phyloP scores from a whole-genome alignment of 1,140 invertebrate species.

The Leguminivora glycinivorella region DNA sequence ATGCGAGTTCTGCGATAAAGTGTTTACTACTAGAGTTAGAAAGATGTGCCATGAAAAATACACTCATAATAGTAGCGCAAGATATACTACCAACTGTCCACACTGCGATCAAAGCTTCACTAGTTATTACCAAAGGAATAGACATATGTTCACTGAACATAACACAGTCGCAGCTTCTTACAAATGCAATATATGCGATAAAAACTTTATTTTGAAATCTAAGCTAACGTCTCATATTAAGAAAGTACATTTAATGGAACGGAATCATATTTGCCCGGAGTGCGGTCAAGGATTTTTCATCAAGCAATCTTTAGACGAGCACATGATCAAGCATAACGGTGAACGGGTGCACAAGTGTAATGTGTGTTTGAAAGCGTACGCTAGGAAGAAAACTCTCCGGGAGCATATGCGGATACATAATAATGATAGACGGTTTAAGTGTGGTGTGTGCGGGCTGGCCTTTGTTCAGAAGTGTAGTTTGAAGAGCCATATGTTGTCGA shows the following conservation, averaged over 20 bases:
- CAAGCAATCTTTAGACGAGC: constrained; percentile 60
- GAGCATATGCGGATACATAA: constrained; percentile 77
- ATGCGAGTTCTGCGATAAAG: constrained; percentile 72
- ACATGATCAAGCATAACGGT: constrained; percentile 67
- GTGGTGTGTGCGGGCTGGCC: constrained; percentile 66
- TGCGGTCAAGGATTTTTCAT: constrained; percentile 66
- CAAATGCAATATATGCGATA: constrained; percentile 70
- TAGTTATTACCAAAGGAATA: constrained; percentile 65
- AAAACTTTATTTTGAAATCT: constrained; percentile 60
- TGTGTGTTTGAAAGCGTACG: constrained; percentile 75
- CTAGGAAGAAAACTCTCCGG: constrained; percentile 76
- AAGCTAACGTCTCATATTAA: constrained; percentile 67
- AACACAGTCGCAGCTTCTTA: constrained; percentile 50
- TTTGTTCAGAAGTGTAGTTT: constrained; percentile 68
- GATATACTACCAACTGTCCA: constrained; percentile 64
- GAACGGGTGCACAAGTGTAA: constrained; percentile 62
- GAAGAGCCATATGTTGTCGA: constrained; percentile 65
- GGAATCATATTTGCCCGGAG: constrained; percentile 60
- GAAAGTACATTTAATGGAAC: constrained; percentile 66
- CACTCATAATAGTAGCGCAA: constrained; percentile 54
- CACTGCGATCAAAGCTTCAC: constrained; percentile 62
- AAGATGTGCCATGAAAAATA: constrained; percentile 65
- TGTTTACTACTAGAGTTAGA: constrained; percentile 57
- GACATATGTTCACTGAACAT: constrained; percentile 64
- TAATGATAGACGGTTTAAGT: constrained; percentile 68